phyloP scores from a whole-genome alignment of 2,888 invertebrate genomes.

The Leptinotarsa peninsularis region DNA sequence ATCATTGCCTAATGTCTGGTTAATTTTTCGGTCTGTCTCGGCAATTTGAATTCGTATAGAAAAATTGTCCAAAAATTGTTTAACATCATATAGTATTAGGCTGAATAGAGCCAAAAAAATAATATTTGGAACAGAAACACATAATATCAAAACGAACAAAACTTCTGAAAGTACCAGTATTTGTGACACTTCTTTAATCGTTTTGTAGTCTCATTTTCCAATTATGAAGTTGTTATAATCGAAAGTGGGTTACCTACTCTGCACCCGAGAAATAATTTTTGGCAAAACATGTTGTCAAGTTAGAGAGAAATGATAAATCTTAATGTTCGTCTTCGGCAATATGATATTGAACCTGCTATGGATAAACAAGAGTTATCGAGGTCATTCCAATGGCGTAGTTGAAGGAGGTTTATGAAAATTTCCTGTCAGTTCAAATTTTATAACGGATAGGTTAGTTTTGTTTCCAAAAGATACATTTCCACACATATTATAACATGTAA shows the following conservation, averaged over 20 bases:
- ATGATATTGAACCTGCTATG: constrained; percentile 4
- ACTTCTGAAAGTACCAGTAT: background rate
- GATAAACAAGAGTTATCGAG: background rate
- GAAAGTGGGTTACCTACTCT: constrained; percentile 4
- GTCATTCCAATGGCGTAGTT: background rate
- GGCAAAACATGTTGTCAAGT: background rate
- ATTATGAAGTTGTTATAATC: background rate
- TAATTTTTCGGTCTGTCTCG: too few relatives aligned
- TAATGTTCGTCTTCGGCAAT: background rate
- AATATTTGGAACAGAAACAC: too few relatives aligned
- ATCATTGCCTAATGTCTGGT: too few relatives aligned
- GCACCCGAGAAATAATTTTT: background rate
- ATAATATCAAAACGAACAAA: too few relatives aligned
- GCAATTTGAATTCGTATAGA: too few relatives aligned
- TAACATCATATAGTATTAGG: too few relatives aligned
- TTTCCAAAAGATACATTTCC: too few relatives aligned
- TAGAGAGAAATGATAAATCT: background rate
- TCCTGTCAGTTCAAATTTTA: background rate
- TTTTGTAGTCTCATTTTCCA: too few relatives aligned
- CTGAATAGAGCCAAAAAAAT: too few relatives aligned
- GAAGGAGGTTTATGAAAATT: background rate
- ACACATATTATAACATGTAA: too few relatives aligned
- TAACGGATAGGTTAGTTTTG: too few relatives aligned
- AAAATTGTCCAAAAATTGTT: too few relatives aligned
- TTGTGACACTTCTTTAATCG: background rate